Evolutionary conservation across 2,797 vertebrate species (phyloP).

Genomic region (Falco columbarius): DNA sequence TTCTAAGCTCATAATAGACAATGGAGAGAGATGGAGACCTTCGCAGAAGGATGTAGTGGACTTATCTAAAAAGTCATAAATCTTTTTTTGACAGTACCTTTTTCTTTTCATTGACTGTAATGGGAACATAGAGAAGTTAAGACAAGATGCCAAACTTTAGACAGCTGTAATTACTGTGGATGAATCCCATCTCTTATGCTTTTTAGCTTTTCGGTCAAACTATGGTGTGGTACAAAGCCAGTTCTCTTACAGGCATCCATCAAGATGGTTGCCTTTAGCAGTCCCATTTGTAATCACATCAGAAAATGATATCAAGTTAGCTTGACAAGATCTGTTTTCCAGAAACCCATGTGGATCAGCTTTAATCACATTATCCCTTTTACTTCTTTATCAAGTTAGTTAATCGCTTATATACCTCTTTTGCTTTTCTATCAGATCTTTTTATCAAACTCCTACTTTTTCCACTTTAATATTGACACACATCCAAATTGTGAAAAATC

Average conservation of each 20-base stretch:
- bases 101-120: neutral
- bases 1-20: neutral
- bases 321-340: conserved; percentile 59
- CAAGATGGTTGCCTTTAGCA: conserved; percentile 30
- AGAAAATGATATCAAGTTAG: conserved; percentile 54
- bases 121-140: neutral
- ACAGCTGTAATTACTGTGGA: neutral
- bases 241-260: conserved; percentile 8
- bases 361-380: conserved; percentile 51
- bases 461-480: conserved; percentile 23
- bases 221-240: neutral
- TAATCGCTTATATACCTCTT: conserved; percentile 29
- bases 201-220: conserved; percentile 30
- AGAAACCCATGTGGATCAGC: conserved; percentile 29
- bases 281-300: conserved; percentile 60
- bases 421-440: conserved; percentile 50
- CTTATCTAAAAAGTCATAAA: neutral
- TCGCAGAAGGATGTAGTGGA: neutral
- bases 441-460: conserved; percentile 53
- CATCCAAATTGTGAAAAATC: conserved; percentile 30
- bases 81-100: neutral
- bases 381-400: conserved; percentile 56
- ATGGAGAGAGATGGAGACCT: neutral
- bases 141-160: conserved; percentile 25
- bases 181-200: neutral